phyloP scores from a whole-genome alignment of 2,888 invertebrate species.

The Cheilosia soror region DNA sequence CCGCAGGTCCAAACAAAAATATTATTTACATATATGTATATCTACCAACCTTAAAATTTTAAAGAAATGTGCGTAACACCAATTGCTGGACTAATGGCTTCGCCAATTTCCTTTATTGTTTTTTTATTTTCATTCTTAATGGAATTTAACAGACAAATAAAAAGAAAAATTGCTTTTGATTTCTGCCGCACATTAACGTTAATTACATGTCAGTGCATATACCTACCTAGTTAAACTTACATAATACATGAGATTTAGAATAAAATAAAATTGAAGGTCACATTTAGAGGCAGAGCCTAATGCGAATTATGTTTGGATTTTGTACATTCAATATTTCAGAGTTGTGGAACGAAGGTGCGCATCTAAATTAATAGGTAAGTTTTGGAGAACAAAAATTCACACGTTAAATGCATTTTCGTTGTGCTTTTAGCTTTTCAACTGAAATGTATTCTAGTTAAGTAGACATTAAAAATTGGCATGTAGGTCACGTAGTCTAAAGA shows the following conservation, averaged over 20 bases:
- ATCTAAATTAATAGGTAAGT: neutral
- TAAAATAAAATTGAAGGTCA: slow-evolving; percentile 34
- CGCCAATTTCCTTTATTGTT: slow-evolving; percentile 11
- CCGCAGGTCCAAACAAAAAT: neutral
- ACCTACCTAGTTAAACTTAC: too few species aligned
- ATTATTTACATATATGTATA: neutral
- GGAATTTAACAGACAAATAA: slow-evolving; percentile 9
- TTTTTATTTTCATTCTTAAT: neutral
- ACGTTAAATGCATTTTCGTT: neutral
- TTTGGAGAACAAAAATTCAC: neutral
- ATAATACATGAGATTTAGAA: slow-evolving; percentile 5
- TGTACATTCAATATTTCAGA: slow-evolving; percentile 14
- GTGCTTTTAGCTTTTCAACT: neutral
- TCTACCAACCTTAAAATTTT: neutral
- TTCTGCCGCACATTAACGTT: slow-evolving; percentile 20
- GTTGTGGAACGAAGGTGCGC: slow-evolving; percentile 8
- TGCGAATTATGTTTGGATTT: slow-evolving; percentile 2
- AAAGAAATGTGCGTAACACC: neutral
- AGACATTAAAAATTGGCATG: neutral
- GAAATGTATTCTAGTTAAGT: neutral
- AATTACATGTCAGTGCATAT: slow-evolving; percentile 16
- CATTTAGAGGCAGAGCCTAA: neutral
- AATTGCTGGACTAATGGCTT: slow-evolving; percentile 2
- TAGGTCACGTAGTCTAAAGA: slow-evolving; percentile 21
- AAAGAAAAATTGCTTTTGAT: slow-evolving; percentile 26